Evolutionary conservation across 2,888 invertebrate genomes (phyloP).

Genomic region (Ceriagrion tenellum): DNA sequence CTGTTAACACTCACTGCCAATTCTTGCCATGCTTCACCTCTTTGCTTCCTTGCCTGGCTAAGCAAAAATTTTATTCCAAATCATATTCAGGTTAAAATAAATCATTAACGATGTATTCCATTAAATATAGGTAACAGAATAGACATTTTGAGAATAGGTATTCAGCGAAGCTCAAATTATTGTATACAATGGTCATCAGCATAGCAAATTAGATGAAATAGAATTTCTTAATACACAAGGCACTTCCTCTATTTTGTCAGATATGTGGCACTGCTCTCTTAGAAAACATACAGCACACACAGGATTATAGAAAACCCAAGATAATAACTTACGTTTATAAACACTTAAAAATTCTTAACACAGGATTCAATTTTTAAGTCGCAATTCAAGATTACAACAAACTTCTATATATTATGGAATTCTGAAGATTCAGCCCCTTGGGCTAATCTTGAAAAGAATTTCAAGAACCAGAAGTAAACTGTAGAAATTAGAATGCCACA

Average conservation of each 20-base stretch:
- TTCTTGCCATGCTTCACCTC: conserved; percentile 52
- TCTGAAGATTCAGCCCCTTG: conserved; percentile 45
- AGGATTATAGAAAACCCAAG: conserved; percentile 45
- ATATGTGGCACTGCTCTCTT: conserved; percentile 66
- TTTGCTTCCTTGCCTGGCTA: conserved; percentile 45
- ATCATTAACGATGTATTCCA: conserved; percentile 15
- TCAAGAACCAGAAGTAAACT: neutral
- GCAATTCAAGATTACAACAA: conserved; percentile 54
- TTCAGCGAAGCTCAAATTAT: conserved; percentile 55
- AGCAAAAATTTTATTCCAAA: conserved; percentile 41
- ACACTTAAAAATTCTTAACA: conserved; percentile 58
- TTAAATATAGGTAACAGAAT: conserved; percentile 42
- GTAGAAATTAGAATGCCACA: conserved; percentile 22
- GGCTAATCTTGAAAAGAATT: conserved; percentile 51
- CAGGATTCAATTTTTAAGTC: conserved; percentile 43
- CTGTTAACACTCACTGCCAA: conserved; percentile 42
- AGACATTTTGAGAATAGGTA: conserved; percentile 10
- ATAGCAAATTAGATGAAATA: conserved; percentile 57
- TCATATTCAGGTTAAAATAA: conserved; percentile 34
- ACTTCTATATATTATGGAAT: conserved; percentile 53
- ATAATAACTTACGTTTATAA: conserved; percentile 47
- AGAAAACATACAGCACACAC: conserved; percentile 64
- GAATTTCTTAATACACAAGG: conserved; percentile 59
- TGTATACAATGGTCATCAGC: conserved; percentile 20
- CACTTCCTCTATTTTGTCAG: conserved; percentile 67